Evolutionary conservation across 2,888 invertebrate species (phyloP).

Genomic region (Crematogaster levior): DNA sequence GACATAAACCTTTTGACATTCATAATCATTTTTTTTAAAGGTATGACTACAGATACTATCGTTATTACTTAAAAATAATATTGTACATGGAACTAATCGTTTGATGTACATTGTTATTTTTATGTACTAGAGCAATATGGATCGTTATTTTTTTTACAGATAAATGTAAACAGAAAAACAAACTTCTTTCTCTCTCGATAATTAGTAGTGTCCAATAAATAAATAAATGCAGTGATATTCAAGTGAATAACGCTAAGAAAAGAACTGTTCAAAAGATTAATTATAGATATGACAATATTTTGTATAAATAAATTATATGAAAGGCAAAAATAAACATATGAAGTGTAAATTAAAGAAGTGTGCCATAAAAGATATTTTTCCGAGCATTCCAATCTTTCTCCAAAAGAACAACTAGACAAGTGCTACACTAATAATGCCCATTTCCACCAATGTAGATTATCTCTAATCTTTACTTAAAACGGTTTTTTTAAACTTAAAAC

Average conservation of each 20-base stretch:
- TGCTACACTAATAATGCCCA: no score
- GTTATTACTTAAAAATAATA: no score
- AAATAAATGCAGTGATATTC: background rate
- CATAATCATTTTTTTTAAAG: background rate
- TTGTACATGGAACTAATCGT: no score
- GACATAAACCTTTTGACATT: background rate
- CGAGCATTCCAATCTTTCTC: background rate
- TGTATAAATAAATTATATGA: constrained; percentile 9
- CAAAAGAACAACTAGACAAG: background rate
- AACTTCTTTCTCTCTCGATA: background rate
- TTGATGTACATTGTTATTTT: background rate
- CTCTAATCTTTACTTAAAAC: no score
- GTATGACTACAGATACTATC: background rate
- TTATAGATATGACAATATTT: background rate
- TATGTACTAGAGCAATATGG: background rate
- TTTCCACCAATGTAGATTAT: no score
- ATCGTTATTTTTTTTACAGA: background rate
- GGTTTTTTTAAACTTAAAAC: no score
- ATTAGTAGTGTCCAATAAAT: background rate
- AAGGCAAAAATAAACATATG: background rate
- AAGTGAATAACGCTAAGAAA: background rate
- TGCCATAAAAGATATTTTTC: no score
- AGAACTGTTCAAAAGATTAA: background rate
- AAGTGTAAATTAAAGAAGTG: background rate
- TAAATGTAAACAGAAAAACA: background rate